Conservation (phyloP, 2,113 vertebrate genomes). For the Dinomys branickii region DNA sequence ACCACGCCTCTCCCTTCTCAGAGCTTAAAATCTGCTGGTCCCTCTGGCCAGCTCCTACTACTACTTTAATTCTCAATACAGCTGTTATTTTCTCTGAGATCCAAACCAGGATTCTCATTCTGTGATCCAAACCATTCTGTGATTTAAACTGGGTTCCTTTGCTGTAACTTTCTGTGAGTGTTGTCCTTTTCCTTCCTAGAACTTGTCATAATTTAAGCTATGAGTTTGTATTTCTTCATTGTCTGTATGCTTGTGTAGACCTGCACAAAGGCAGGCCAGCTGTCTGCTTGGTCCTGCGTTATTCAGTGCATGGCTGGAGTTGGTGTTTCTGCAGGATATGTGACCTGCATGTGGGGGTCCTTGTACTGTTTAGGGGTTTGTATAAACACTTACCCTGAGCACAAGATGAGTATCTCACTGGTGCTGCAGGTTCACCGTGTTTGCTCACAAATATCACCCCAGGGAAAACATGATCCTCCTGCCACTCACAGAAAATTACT, state of each 20-base stretch:
- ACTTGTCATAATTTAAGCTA: background rate
- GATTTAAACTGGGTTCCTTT: background rate
- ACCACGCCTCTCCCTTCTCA: background rate
- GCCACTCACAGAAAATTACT: background rate
- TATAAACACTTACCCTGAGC: background rate
- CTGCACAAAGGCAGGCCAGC: background rate
- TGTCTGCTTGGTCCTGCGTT: background rate
- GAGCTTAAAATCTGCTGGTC: background rate
- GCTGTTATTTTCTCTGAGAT: background rate
- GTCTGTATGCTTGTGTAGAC: background rate
- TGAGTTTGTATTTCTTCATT: background rate
- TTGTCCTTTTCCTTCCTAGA: background rate
- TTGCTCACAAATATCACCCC: background rate
- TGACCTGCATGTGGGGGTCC: too few relatives aligned
- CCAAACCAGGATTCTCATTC: background rate
- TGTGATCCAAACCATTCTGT: background rate
- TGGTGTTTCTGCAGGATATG: background rate
- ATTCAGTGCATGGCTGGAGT: background rate
- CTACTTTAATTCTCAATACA: background rate
- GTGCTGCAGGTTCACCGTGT: background rate
- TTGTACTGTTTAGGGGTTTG: background rate
- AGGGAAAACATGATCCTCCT: background rate
- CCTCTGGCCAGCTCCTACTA: background rate
- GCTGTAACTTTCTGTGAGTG: background rate
- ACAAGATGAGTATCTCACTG: background rate